Percentiles rank a stretch among this genome's conserved stretches.
These are phyloP conservation scores for Crocuta crocuta DNA, from an alignment of 2,113 vertebrate genomes.

Conservation along the genomic window DNA sequence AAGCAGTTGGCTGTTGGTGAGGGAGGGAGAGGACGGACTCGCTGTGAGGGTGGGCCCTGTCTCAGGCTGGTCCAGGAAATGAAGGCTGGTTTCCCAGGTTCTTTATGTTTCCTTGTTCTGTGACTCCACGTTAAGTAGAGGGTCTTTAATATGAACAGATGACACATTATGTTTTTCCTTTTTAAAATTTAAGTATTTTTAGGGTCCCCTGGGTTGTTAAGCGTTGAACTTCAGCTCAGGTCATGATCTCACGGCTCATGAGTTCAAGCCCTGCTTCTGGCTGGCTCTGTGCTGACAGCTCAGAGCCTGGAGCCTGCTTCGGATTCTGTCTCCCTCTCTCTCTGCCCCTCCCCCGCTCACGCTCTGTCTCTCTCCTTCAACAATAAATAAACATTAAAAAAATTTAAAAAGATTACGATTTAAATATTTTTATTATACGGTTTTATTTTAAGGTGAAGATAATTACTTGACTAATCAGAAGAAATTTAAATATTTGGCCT, in stretches of 20 bases:
- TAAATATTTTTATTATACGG: slow-evolving; percentile 43
- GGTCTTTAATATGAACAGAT: neutral
- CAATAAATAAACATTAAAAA: no score
- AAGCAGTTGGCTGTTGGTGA: neutral
- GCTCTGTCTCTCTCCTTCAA: no score
- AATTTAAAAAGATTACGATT: neutral
- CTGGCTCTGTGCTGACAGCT: no score
- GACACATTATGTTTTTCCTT: neutral
- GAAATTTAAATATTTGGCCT: slow-evolving; percentile 45
- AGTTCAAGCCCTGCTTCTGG: no score
- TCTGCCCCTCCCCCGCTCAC: no score
- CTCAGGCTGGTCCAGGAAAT: neutral
- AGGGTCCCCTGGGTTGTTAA: no score
- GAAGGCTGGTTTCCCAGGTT: neutral
- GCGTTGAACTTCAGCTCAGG: no score
- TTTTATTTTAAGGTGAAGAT: slow-evolving; percentile 52
- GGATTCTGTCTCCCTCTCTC: no score
- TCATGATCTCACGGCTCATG: no score
- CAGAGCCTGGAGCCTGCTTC: no score
- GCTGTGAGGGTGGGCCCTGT: neutral
- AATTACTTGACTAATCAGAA: slow-evolving; percentile 52
- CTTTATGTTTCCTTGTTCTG: neutral
- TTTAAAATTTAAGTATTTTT: slow-evolving; percentile 40
- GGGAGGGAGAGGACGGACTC: neutral
- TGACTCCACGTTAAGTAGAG: neutral